phyloP scores from a whole-genome alignment of 2,888 invertebrate species.

The Cantharis rufa region DNA sequence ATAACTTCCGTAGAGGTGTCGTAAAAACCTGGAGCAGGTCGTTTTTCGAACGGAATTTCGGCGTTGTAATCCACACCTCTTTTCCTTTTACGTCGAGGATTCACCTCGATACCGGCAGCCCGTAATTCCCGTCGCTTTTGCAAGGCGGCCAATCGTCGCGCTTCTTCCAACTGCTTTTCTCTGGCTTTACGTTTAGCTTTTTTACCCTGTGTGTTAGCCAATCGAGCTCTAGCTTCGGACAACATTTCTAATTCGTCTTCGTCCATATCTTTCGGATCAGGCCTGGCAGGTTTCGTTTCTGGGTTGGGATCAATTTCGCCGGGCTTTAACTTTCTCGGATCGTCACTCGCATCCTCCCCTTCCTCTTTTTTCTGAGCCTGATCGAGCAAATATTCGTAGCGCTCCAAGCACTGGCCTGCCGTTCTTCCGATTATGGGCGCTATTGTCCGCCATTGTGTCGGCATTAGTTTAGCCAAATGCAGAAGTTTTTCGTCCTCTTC shows the following conservation, averaged over 20 bases:
- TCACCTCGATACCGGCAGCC: constrained; percentile 88
- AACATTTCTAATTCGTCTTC: constrained; percentile 99
- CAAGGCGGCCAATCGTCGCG: constrained; percentile 90
- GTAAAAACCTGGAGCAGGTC: constrained; percentile 90
- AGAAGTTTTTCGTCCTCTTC: constrained; percentile 98
- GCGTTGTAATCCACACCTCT: constrained; percentile 96
- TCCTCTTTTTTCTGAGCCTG: constrained; percentile 97
- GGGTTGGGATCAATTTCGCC: constrained; percentile 99
- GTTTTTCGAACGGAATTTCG: constrained; percentile 97
- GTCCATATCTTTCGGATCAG: constrained; percentile 99
- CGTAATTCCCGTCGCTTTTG: constrained; percentile 97
- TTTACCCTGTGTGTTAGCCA: constrained; percentile 98
- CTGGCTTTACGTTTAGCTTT: constrained; percentile 93
- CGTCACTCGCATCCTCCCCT: constrained; percentile 88
- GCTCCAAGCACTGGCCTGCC: constrained; percentile 96
- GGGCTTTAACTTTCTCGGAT: constrained; percentile 95
- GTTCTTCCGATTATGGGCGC: constrained; percentile 99
- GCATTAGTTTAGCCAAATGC: constrained; percentile 98
- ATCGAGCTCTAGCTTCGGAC: constrained; percentile 95
- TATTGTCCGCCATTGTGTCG: constrained; percentile 99
- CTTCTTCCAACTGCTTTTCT: constrained; percentile 98
- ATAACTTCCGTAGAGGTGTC: constrained; percentile 89
- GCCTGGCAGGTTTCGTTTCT: constrained; percentile 98
- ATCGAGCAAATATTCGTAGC: constrained; percentile 96
- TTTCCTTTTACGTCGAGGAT: constrained; percentile 69